These are phyloP conservation scores for Paralichthys olivaceus DNA, from an alignment of 2,113 vertebrate species.

Conservation along the genomic window DNA sequence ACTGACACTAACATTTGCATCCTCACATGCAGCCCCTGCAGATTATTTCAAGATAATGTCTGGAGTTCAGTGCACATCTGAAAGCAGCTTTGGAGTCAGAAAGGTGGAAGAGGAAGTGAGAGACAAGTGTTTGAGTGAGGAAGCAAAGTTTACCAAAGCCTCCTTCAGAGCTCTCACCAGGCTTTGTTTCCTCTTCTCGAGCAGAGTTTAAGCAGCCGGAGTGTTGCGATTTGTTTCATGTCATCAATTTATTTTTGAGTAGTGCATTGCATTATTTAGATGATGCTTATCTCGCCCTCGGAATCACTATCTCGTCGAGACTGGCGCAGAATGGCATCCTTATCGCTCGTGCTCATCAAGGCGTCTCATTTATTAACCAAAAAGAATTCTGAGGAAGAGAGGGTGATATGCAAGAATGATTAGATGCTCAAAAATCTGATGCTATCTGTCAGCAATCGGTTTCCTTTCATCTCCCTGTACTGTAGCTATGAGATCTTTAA, in stretches of 20 bases:
- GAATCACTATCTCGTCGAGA: constrained; percentile 71
- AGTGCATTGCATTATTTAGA: constrained; percentile 74
- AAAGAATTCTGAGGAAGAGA: constrained; percentile 65
- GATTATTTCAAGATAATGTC: too few species aligned
- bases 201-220: constrained; percentile 54
- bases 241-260: constrained; percentile 71
- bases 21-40: too few species aligned
- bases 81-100: neutral
- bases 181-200: constrained; percentile 50
- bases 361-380: constrained; percentile 76
- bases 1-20: too few species aligned
- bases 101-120: constrained; percentile 4
- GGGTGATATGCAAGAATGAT: constrained; percentile 68
- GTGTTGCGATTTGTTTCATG: constrained; percentile 64
- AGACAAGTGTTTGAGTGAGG: constrained; percentile 3
- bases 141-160: constrained; percentile 37
- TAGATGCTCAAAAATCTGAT: constrained; percentile 70
- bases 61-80: too few species aligned
- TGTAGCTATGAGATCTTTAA: constrained; percentile 75
- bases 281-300: constrained; percentile 67
- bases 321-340: constrained; percentile 56
- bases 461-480: constrained; percentile 66
- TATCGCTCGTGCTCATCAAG: constrained; percentile 74
- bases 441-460: constrained; percentile 76
- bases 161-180: constrained; percentile 21